A percentile compares a stretch with the other conserved stretches of the same genome.
Conservation (phyloP, 2,797 vertebrate species). For the Picus viridis region DNA sequence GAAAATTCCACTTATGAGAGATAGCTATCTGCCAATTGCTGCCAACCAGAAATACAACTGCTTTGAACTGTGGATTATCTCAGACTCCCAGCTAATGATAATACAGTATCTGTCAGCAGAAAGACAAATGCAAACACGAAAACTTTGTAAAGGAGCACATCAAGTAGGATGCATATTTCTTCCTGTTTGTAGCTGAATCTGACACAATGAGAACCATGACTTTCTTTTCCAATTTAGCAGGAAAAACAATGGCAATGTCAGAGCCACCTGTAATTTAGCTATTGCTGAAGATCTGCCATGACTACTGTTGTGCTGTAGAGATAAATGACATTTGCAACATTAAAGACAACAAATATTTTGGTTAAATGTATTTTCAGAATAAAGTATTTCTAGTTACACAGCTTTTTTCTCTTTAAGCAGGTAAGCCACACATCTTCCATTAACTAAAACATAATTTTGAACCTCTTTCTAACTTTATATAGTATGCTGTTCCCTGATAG, state of each 20-base stretch:
- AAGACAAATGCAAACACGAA: neutral
- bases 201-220: neutral
- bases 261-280: neutral
- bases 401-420: neutral
- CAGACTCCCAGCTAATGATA: neutral
- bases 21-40: neutral
- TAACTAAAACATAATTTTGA: neutral
- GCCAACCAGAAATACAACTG: neutral
- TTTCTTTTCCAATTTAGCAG: neutral
- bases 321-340: neutral
- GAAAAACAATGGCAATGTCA: neutral
- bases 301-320: neutral
- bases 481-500: neutral
- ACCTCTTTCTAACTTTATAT: neutral
- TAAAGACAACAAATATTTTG: neutral
- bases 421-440: neutral
- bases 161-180: neutral
- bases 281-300: neutral
- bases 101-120: neutral
- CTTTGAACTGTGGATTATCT: neutral
- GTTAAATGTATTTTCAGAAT: conserved; percentile 41
- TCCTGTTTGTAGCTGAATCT: neutral
- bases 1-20: conserved; percentile 94
- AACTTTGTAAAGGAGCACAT: neutral
- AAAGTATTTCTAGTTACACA: conserved; percentile 28